Evolutionary conservation across 2,797 vertebrate genomes (phyloP).

Genomic region (Perdix hodgsoniae): DNA sequence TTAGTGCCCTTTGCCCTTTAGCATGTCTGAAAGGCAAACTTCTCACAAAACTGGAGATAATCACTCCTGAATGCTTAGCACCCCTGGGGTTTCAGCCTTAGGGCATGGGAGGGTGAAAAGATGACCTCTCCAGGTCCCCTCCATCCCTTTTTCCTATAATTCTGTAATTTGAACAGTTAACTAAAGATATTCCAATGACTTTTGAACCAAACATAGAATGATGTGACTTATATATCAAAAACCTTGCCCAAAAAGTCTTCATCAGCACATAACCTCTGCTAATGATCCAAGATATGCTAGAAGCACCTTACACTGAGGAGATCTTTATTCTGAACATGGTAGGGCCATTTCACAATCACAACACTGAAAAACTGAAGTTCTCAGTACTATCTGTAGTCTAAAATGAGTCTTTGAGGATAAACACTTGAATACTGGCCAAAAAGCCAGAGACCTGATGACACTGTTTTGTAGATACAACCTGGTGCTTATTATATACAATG

Average conservation of each 20-base stretch:
- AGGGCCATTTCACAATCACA: background rate
- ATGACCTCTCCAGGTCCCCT: slow-evolving; percentile 36
- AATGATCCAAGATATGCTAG: background rate
- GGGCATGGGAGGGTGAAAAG: background rate
- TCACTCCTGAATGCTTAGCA: slow-evolving; percentile 64
- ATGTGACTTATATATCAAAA: slow-evolving; percentile 10
- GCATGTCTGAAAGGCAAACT: slow-evolving; percentile 72
- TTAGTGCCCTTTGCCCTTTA: slow-evolving; percentile 68
- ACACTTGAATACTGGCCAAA: background rate
- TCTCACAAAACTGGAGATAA: slow-evolving; percentile 66
- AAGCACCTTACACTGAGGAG: background rate
- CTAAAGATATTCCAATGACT: slow-evolving; percentile 21
- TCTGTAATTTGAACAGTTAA: background rate
- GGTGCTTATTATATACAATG: background rate
- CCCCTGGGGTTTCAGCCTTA: slow-evolving; percentile 54
- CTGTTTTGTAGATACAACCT: background rate
- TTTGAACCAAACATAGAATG: background rate
- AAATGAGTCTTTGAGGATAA: background rate
- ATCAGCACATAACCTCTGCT: background rate
- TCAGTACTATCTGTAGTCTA: background rate
- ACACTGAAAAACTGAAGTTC: background rate
- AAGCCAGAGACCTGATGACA: background rate
- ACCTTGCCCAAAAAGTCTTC: background rate
- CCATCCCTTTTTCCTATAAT: background rate
- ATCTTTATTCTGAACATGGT: background rate